Percentiles rank a stretch among this genome's conserved stretches.
Conservation (phyloP, 1,140 invertebrate genomes). For the Lysiphlebus fabarum region DNA sequence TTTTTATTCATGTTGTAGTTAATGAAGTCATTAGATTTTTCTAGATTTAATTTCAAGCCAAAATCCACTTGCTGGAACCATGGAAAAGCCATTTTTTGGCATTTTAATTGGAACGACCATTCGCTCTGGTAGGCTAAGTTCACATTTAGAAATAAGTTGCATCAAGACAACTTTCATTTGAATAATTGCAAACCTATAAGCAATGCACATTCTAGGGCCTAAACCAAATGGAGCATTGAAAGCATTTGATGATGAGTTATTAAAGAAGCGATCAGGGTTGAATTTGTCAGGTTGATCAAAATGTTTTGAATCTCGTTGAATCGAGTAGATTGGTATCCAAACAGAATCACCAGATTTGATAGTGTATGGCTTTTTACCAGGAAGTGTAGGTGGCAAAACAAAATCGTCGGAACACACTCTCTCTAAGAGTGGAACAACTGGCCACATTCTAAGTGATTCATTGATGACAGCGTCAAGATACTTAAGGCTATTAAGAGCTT, state of each 20-base stretch:
- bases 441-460: constrained; percentile 60
- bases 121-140: constrained; percentile 20
- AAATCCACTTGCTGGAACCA: constrained; percentile 19
- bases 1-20: no score
- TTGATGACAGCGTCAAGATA: constrained; percentile 39
- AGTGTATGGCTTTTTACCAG: constrained; percentile 19
- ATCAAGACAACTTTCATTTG: constrained; percentile 9
- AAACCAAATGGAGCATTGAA: constrained; percentile 36
- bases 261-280: constrained; percentile 56
- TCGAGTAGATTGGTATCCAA: constrained; percentile 48
- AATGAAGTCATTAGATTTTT: neutral
- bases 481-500: constrained; percentile 29
- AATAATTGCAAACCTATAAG: constrained; percentile 2
- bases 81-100: constrained; percentile 1
- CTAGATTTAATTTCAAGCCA: constrained; percentile 24
- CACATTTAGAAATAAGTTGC: constrained; percentile 17
- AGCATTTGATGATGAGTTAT: constrained; percentile 41
- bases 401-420: constrained; percentile 51
- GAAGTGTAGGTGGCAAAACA: constrained; percentile 22
- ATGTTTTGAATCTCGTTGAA: constrained; percentile 56
- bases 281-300: constrained; percentile 56
- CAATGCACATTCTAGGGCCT: constrained; percentile 23
- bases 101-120: constrained; percentile 18
- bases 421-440: constrained; percentile 56
- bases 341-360: constrained; percentile 40